phyloP scores from a whole-genome alignment of 2,888 invertebrate species.

The Caenorhabditis doughertyi region DNA sequence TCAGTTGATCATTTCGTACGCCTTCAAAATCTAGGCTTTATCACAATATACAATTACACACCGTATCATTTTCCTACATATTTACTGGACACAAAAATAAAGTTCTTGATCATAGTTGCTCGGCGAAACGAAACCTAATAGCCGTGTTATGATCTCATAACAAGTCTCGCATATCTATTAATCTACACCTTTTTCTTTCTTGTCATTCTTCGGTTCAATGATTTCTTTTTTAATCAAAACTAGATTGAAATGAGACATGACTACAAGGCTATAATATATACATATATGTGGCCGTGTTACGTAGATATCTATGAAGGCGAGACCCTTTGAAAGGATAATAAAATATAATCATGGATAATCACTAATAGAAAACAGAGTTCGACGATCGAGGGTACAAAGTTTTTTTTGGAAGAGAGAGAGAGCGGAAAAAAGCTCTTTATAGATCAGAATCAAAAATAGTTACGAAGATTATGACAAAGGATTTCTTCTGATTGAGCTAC shows the following conservation, averaged over 20 bases:
- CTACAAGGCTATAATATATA: constrained; percentile 16
- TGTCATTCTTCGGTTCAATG: background rate
- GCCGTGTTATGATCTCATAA: background rate
- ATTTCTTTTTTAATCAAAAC: constrained; percentile 5
- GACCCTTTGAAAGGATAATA: constrained; percentile 2
- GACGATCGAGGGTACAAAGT: background rate
- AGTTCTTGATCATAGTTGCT: background rate
- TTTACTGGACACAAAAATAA: background rate
- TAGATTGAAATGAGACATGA: constrained; percentile 5
- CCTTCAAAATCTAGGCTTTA: too few relatives aligned
- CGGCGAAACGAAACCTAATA: background rate
- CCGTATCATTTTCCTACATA: background rate
- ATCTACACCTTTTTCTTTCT: background rate
- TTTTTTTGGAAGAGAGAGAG: background rate
- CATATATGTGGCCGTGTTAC: background rate
- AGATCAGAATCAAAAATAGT: background rate
- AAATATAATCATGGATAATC: too few relatives aligned
- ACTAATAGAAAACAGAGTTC: too few relatives aligned
- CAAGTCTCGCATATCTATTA: background rate
- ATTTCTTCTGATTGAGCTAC: too few relatives aligned
- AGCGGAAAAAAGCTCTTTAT: background rate
- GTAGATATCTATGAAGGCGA: background rate
- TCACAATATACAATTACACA: too few relatives aligned
- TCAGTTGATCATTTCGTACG: too few relatives aligned
- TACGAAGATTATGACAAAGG: too few relatives aligned